Percentiles rank a stretch among this genome's conserved stretches.
Evolutionary conservation across 2,113 vertebrate genomes (phyloP).

Genomic region (Corythornis madagascariensis): DNA sequence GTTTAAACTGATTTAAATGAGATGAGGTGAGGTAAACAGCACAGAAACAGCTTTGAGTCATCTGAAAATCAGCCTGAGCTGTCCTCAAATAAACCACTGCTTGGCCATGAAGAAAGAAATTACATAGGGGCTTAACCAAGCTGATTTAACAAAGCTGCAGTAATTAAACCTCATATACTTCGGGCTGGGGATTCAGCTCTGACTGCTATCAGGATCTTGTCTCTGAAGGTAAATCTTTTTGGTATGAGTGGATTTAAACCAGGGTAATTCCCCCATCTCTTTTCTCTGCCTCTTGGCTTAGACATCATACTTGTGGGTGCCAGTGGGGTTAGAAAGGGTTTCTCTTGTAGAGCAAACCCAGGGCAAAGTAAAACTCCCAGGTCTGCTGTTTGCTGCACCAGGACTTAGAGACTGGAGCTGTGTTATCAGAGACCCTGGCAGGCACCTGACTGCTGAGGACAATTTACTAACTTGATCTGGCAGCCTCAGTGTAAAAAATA

Average conservation of each 20-base stretch:
- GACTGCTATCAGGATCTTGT: not conserved
- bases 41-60: not conserved
- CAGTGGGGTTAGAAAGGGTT: not conserved
- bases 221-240: not conserved
- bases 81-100: constrained; percentile 60
- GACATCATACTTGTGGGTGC: not conserved
- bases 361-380: not conserved
- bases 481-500: not conserved
- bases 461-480: not conserved
- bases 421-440: not conserved
- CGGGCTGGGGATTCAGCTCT: constrained; percentile 29
- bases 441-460: not conserved
- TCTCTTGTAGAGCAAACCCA: not conserved
- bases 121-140: constrained; percentile 43
- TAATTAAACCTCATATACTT: constrained; percentile 62
- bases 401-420: rapidly evolving
- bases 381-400: not conserved
- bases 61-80: not conserved
- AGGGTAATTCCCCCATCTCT: not conserved
- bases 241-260: constrained; percentile 15
- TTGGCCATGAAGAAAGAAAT: constrained; percentile 53
- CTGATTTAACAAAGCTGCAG: constrained; percentile 66
- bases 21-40: not conserved
- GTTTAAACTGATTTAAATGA: not conserved
- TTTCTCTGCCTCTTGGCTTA: not conserved